Evolutionary conservation across 2,113 vertebrate species (phyloP), one percentile per base, ranked within the genome.

Genomic region (Globicephala melas): DNA sequence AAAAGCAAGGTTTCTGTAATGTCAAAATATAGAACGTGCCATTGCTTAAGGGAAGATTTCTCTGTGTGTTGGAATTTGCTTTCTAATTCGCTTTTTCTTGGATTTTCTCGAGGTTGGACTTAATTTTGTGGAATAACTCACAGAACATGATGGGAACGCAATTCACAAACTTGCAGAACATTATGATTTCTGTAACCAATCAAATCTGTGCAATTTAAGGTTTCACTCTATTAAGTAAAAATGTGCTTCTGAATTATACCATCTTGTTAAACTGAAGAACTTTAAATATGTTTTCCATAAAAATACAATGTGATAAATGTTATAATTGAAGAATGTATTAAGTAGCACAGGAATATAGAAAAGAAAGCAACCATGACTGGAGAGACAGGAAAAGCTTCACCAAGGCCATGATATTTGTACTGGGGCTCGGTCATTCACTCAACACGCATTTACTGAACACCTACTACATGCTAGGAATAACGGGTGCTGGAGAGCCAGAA

Each of bases 201-300:
- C 92, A 97, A 95, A 94, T 89, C 92, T 92, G 60, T 89, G 70
- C 79, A 76, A 62, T 92, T 74, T 93, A 83, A 93, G 33, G 28
- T 89, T 96, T 97, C 86, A 94, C 86, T 67, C 73, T 95, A 87
- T 93, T 96, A 95, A 96, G 89, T 96, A 95, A 95, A 97, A 97
- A 96, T 63, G 71, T 88, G 88, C 58, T 92, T 97, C 95, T 97
- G 95, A 95, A 96, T 94, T 92, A 83, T 65, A 79, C 82, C 96
- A 97, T 95, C 94, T 96, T 94, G 93, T 84, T 95, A 96, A 95
- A 97, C 94, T 95, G 95, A 91, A 79, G 85, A 95, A 89, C 58
- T 79, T 95, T 95, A 96, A 96, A 90, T 84, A 94, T 94, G 94
- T 89, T 97, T 95, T 63, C 82, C 68, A 93, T 91, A 89, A 96